Base-by-base conservation (phyloP, 1,140 invertebrate species). In the Ceratina australensis region DNA sequence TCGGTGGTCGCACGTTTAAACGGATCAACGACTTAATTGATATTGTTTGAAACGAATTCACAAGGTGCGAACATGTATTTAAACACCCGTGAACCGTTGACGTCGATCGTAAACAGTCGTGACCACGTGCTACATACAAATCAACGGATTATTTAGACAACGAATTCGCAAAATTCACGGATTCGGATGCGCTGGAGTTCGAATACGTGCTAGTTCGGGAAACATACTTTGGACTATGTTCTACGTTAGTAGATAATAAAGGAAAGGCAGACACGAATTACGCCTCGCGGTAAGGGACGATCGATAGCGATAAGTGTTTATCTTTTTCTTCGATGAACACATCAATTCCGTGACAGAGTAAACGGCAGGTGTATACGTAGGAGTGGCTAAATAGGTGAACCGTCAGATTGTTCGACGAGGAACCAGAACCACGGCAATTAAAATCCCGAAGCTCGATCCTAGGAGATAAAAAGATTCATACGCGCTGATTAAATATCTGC, bases 81-180 rank as follows among this genome's bases (percentile, higher is more conserved):
- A 77, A 86, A 87, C 85, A 88, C 87, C 87, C 87, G 57, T 28
- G 33, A 10, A 42, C 10, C 33, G 7, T 42, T 42, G 33, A 42
- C 33, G 33, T 42, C 33, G 33, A 42, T 42, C 33, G 5, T 42
- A 42, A 42, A 42, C 33, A 10, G 10, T 10, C 33, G 33, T 42
- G 33, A 10, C 33, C 33, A 42, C 33, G 33, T 42, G 33, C 33
- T 84, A 65, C 65, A 60, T 18, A 24, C 73, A 78, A 85, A 73
- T 80, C 28, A 65, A 54, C 49, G 42, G 54, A 28, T 84, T 78
- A 59, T 82, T 82, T 67, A 56, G 81, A 79, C 71, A 72, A 72
- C 66, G 67, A 60, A 78, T 12, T 22, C 26, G 52, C n/a, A 56
- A 52, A 75, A 50, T 60, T 69, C 22, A 57, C 50, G 54, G 26